These are phyloP conservation scores for Turnix velox DNA, from an alignment of 2,113 vertebrate genomes.

Conservation along the genomic window DNA sequence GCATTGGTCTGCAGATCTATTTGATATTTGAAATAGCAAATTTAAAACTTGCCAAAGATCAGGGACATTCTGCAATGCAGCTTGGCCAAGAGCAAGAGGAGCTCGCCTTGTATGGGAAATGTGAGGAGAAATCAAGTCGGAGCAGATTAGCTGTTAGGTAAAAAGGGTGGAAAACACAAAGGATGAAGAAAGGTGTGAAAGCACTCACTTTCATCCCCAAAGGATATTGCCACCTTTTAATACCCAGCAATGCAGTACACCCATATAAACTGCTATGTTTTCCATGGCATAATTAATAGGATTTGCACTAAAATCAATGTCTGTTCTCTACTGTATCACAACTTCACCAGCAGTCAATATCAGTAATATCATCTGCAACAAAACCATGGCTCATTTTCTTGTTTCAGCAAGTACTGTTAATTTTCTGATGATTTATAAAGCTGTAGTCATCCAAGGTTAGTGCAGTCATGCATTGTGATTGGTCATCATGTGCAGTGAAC, in stretches of 20 bases:
- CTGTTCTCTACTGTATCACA: background rate
- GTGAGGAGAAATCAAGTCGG: background rate
- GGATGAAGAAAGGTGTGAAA: background rate
- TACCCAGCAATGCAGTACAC: background rate
- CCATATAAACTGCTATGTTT: background rate
- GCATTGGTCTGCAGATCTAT: background rate
- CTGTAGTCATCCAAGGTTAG: background rate
- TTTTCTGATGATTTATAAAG: background rate
- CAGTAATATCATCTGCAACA: background rate
- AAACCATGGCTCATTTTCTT: background rate
- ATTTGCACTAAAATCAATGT: background rate
- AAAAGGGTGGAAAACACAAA: background rate
- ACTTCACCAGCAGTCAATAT: background rate
- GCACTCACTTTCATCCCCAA: background rate
- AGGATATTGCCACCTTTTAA: background rate
- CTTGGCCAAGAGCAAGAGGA: background rate
- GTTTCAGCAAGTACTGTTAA: background rate
- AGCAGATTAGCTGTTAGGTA: background rate
- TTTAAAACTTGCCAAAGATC: background rate
- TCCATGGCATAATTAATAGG: background rate
- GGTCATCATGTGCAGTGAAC: background rate
- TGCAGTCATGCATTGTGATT: background rate
- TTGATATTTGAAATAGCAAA: background rate
- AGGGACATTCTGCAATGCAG: background rate
- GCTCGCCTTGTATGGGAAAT: background rate